Conservation (phyloP, 2,888 invertebrate genomes). For the Blera fallax region DNA sequence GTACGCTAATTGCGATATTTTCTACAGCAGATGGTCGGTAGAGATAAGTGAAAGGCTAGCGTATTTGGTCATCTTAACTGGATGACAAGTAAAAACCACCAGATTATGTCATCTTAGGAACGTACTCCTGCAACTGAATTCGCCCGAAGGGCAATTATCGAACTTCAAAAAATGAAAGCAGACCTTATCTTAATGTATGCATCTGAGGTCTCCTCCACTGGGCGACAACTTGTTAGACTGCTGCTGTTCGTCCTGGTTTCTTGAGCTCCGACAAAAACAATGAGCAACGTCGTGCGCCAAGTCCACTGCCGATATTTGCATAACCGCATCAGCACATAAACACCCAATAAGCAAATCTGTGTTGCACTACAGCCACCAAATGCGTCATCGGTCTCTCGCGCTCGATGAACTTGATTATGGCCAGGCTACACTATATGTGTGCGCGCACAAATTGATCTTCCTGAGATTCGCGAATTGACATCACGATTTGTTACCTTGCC, state of each 20-base stretch:
- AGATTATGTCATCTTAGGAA: slow-evolving; percentile 61
- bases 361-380: neutral
- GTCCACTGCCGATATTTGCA: slow-evolving; percentile 53
- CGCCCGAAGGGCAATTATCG: slow-evolving; percentile 56
- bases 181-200: slow-evolving; percentile 59
- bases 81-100: neutral
- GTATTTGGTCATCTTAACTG: neutral
- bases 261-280: slow-evolving; percentile 33
- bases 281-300: slow-evolving; percentile 60
- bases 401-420: slow-evolving; percentile 66
- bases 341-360: slow-evolving; percentile 60
- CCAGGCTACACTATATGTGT: slow-evolving; percentile 35
- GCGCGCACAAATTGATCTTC: slow-evolving; percentile 70
- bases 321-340: slow-evolving; percentile 47
- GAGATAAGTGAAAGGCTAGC: neutral
- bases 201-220: slow-evolving; percentile 28
- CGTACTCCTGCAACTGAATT: neutral
- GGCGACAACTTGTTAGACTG: slow-evolving; percentile 38
- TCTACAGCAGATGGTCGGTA: neutral
- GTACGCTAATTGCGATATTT: slow-evolving; percentile 25
- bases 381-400: slow-evolving; percentile 52
- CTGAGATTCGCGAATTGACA: slow-evolving; percentile 68
- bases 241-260: slow-evolving; percentile 19
- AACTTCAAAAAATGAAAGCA: slow-evolving; percentile 48
- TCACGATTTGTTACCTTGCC: slow-evolving; percentile 71